Base-by-base conservation (phyloP, 2,113 vertebrate species). In the Prunella fulvescens region DNA sequence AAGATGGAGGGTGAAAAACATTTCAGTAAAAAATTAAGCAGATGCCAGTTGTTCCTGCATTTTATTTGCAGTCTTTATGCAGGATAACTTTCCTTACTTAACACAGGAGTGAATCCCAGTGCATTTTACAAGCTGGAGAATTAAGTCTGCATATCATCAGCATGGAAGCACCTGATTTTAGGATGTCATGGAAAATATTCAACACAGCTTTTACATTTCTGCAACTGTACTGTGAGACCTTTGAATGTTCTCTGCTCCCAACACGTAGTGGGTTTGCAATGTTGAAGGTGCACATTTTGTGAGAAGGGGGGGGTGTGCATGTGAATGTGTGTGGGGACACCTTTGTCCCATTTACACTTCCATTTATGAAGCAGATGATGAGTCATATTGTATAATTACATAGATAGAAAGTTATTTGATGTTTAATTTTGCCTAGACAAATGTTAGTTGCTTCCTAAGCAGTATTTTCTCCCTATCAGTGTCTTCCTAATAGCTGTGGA, bases 381-480 rank as follows among this genome's bases (percentile, higher is more conserved):
- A 97, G 45, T 94, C 94, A 96, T 73, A 72, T 79, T 70, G 57
- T 72, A 20, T 94, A 96, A 97, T 97, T 97, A 92, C 58, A 92
- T n/a, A 79, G 90, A 94, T 92, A 95, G 64, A 97, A 95, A 94
- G 73, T 95, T 96, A 95, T 96, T 95, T 96, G 96, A 96, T 95
- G 83, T 95, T 97, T 96, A 95, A 96, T 96, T 94, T 95, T 69
- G 80, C 89, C 89, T 92, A 94, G 69, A 78, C 84, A 84, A 88
- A 93, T 69, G 51, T 86, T 93, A 74, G 83, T 81, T 93, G 94
- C 86, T 93, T 93, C 85, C 86, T 65, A 98, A 98, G 97, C 90
- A 97, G 96, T 97, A 92, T 97, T 98, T 97, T 97, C 93, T 94
- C 93, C 97, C 92, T 97, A 95, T 95, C 95, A 96, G 97, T 97